A percentile compares a stretch with the other conserved stretches of the same genome.
phyloP scores from a whole-genome alignment of 2,888 invertebrate genomes.

The Tipula confusa region DNA sequence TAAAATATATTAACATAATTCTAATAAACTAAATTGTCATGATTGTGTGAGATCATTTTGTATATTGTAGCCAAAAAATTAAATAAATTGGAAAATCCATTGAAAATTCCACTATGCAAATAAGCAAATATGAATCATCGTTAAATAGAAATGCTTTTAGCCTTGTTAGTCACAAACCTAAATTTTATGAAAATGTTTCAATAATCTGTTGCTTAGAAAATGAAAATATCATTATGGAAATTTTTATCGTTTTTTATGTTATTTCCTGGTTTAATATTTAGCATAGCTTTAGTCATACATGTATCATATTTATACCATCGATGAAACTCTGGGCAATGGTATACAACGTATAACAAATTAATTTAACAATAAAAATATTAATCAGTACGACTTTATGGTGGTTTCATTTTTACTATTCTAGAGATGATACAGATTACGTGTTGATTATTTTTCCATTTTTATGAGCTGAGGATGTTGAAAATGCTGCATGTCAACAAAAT shows the following conservation, averaged over 20 bases:
- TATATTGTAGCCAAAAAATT: too few species aligned
- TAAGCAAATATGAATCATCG: not conserved
- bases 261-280: not conserved
- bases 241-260: slow-evolving; percentile 4
- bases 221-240: not conserved
- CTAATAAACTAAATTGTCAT: too few species aligned
- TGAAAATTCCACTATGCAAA: not conserved
- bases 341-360: not conserved
- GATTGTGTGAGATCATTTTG: too few species aligned
- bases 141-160: not conserved
- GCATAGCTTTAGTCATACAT: not conserved
- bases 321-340: not conserved
- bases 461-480: not conserved
- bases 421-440: not conserved
- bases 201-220: not conserved
- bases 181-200: not conserved
- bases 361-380: not conserved
- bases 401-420: not conserved
- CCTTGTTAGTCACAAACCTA: not conserved
- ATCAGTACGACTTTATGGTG: not conserved
- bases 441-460: not conserved
- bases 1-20: too few species aligned
- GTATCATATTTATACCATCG: not conserved
- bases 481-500: not conserved
- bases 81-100: not conserved